Base-by-base conservation (phyloP, 2,797 vertebrate species). In the Notolepis coatsorum region DNA sequence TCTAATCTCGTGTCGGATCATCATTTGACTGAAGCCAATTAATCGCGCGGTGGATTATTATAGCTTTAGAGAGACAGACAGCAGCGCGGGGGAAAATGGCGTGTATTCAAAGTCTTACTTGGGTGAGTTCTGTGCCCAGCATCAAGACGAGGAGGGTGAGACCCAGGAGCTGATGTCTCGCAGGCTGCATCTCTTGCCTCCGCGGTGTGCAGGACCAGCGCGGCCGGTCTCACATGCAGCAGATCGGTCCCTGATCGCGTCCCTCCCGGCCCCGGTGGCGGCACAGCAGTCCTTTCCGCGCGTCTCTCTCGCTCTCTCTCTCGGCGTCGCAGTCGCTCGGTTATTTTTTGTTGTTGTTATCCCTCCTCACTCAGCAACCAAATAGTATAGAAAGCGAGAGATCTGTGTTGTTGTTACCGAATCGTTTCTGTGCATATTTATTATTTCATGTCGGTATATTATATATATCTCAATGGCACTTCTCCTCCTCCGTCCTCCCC, bases 61-160 rank as follows among this genome's bases (percentile, higher is more conserved):
- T 18, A 58, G 31, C n/a, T n/a, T n/a, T n/a, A n/a, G n/a, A n/a
- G n/a, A n/a, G n/a, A n/a, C n/a, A n/a, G n/a, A n/a, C n/a, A n/a
- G n/a, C n/a, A n/a, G n/a, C n/a, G n/a, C 50, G 54, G 56, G 65
- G 78, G 70, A 88, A 91, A 86, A 94, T 92, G 92, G 90, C 84
- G 91, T 74, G 83, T 82, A 47, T 59, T 83, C 27, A 20, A 76
- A 91, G 46, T 80, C 96, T 93, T 97, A 98, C 97, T 96, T 98
- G 96, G 74, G 95, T 97, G 93, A 98, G 95, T 95, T 98, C 95
- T 86, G 95, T 96, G 93, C 95, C 95, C 95, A n/a, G n/a, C n/a
- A 97, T 95, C 90, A 98, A 92, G 93, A 96, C 86, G 91, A 98
- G 95, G 84, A 97, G 84, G 87, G 93, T 88, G 81, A 98, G 95